These are phyloP conservation scores for Polymixis flavicincta DNA, from an alignment of 2,888 invertebrate species.

Conservation along the genomic window DNA sequence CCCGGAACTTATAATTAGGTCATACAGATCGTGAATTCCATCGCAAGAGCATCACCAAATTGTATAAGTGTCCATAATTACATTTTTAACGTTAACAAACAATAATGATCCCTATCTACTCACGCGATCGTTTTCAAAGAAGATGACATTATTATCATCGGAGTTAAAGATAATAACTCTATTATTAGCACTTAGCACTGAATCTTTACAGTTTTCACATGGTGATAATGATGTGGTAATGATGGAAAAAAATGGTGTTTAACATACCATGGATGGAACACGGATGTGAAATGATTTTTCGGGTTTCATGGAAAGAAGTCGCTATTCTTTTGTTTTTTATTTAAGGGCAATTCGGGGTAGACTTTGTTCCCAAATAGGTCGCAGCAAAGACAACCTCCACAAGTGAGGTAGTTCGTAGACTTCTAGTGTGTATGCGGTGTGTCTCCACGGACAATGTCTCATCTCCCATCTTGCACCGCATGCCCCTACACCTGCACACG, in stretches of 20 bases:
- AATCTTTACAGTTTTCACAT: conserved; percentile 28
- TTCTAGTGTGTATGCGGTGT: too few relatives aligned
- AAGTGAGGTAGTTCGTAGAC: too few relatives aligned
- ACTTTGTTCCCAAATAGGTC: too few relatives aligned
- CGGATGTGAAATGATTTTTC: conserved; percentile 10
- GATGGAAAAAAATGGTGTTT: conserved; percentile 36
- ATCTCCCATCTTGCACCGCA: too few relatives aligned
- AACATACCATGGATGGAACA: conserved; percentile 37
- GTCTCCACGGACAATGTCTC: too few relatives aligned
- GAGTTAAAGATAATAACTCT: conserved; percentile 32
- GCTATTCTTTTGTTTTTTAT: neutral
- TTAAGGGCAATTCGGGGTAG: neutral
- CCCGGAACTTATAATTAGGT: conserved; percentile 12
- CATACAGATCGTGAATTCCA: neutral
- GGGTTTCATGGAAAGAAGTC: neutral
- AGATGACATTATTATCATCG: conserved; percentile 36
- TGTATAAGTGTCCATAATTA: neutral
- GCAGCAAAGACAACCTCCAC: too few relatives aligned
- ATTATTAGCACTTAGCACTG: conserved; percentile 47
- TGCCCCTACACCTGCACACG: too few relatives aligned
- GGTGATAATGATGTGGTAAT: conserved; percentile 22
- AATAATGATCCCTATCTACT: conserved; percentile 19
- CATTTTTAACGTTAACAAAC: conserved; percentile 39
- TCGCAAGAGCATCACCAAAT: conserved; percentile 17
- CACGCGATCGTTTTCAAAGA: conserved; percentile 59